Percentiles rank a stretch among this genome's conserved stretches.
These are phyloP conservation scores for Agrilus biguttatus DNA, from an alignment of 2,888 invertebrate genomes.

Conservation along the genomic window DNA sequence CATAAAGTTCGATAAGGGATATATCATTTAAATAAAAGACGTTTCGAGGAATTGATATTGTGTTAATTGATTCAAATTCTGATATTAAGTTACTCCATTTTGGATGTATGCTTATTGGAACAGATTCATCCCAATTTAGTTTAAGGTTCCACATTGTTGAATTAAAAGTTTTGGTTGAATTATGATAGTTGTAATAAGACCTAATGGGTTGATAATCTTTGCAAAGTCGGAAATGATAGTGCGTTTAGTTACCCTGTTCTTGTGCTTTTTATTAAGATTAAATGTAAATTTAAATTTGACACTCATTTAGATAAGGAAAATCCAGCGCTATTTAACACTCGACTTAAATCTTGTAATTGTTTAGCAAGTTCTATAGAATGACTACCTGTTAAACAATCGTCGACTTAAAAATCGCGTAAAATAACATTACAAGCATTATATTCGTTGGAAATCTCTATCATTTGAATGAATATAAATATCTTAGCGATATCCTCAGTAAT, in stretches of 20 bases:
- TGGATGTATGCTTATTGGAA: slow-evolving; percentile 4
- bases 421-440: background rate
- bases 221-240: slow-evolving; percentile 9
- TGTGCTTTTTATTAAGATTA: background rate
- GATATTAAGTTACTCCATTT: slow-evolving; percentile 6
- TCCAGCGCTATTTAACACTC: background rate
- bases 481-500: no score
- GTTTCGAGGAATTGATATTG: slow-evolving; percentile 7
- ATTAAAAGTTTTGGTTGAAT: slow-evolving; percentile 12
- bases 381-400: background rate
- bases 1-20: slow-evolving; percentile 7
- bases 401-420: background rate
- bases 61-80: background rate
- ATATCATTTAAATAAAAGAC: slow-evolving; percentile 1
- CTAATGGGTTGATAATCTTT: slow-evolving; percentile 13
- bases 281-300: background rate
- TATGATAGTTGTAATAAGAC: slow-evolving; percentile 11
- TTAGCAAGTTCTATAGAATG: background rate
- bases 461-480: no score
- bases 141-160: slow-evolving; percentile 9
- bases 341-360: background rate
- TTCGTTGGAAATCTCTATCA: no score
- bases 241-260: slow-evolving; percentile 1
- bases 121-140: slow-evolving; percentile 9
- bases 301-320: background rate